Percentiles rank a stretch among this genome's conserved stretches.
These are phyloP conservation scores for Eulemur rubriventer DNA, from an alignment of 2,797 vertebrate species.

Conservation along the genomic window DNA sequence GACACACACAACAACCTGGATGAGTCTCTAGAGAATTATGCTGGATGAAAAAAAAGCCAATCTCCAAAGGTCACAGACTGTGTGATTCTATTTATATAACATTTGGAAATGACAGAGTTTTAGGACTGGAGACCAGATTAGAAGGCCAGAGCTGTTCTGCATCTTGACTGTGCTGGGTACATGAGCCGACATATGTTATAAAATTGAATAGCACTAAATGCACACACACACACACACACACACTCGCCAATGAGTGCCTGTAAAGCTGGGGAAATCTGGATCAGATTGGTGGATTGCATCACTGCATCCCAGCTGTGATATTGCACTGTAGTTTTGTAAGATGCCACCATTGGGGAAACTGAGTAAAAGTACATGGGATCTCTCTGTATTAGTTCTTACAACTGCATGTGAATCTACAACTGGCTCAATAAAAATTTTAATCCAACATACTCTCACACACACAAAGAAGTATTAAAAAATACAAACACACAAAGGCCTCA, in stretches of 20 bases:
- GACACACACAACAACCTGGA: background rate
- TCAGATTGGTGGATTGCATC: background rate
- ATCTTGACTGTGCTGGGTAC: background rate
- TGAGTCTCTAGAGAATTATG: background rate
- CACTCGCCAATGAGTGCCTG: rapidly evolving
- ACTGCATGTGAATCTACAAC: background rate
- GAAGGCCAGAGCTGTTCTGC: background rate
- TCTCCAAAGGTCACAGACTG: background rate
- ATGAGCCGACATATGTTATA: rapidly evolving
- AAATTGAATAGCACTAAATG: background rate
- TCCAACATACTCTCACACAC: background rate
- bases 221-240: background rate
- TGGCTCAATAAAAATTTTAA: background rate
- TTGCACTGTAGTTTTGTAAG: background rate
- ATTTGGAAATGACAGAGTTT: background rate
- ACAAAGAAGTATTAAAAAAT: background rate
- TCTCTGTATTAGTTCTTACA: background rate
- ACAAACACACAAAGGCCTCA: background rate
- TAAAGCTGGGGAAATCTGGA: background rate
- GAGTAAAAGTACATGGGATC: rapidly evolving
- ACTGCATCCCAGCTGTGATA: background rate
- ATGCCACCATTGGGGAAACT: background rate
- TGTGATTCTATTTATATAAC: background rate
- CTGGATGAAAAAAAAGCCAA: background rate
- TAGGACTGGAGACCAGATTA: background rate